These are phyloP conservation scores for Frankliniella fusca DNA, from an alignment of 2,888 invertebrate genomes.

Conservation along the genomic window DNA sequence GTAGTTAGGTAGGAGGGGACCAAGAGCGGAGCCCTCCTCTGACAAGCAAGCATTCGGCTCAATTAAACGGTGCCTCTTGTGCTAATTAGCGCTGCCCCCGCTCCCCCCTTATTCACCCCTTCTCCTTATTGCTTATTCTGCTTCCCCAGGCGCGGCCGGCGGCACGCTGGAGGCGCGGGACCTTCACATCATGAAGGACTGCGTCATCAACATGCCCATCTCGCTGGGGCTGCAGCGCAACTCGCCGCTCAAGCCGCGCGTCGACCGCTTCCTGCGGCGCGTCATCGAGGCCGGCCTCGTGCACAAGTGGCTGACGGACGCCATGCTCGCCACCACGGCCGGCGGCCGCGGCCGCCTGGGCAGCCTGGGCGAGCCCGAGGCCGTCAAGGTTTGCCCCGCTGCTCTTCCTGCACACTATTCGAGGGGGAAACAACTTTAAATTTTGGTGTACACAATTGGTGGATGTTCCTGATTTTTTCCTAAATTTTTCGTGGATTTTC, in stretches of 20 bases:
- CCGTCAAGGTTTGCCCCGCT: background rate
- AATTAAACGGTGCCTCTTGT: too few species aligned
- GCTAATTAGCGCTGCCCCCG: too few species aligned
- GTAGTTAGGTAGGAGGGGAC: too few species aligned
- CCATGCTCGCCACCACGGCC: slow-evolving; percentile 58
- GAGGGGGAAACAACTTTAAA: slow-evolving; percentile 9
- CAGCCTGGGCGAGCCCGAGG: slow-evolving; percentile 12
- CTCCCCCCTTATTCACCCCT: too few species aligned
- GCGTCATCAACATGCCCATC: slow-evolving; percentile 74
- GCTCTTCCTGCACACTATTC: background rate
- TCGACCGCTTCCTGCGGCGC: slow-evolving; percentile 50
- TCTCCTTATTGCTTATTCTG: too few species aligned
- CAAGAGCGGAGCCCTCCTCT: too few species aligned
- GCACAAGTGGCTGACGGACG: slow-evolving; percentile 73
- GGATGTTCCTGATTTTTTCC: too few species aligned
- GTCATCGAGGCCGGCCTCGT: slow-evolving; percentile 73
- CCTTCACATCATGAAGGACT: slow-evolving; percentile 77
- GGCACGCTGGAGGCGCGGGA: slow-evolving; percentile 42
- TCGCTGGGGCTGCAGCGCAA: slow-evolving; percentile 78
- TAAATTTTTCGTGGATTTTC: too few species aligned
- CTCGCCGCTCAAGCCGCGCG: slow-evolving; percentile 42
- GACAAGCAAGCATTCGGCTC: too few species aligned
- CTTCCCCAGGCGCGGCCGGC: background rate
- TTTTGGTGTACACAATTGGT: background rate
- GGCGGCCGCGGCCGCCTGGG: slow-evolving; percentile 50